Evolutionary conservation across 2,113 vertebrate genomes (phyloP).

Genomic region (Gymnobelideus leadbeateri): DNA sequence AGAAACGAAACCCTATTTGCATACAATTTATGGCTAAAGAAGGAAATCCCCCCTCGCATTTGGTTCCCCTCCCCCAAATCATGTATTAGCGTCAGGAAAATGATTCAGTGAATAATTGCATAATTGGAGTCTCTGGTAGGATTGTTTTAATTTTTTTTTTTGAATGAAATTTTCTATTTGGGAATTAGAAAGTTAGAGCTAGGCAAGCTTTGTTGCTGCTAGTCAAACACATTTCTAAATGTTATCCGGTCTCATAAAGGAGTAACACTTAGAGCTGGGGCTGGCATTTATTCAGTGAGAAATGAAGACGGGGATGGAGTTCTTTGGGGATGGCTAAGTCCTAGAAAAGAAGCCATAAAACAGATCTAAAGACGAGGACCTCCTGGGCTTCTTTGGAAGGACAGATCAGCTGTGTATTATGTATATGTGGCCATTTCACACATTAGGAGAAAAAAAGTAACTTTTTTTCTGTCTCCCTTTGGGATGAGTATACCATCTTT

Average conservation of each 20-base stretch:
- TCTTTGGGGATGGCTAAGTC: conserved; percentile 4
- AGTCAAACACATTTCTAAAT: neutral
- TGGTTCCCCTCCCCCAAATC: conserved; percentile 41
- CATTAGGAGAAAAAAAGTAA: neutral
- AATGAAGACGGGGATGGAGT: neutral
- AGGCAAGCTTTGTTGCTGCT: conserved; percentile 12
- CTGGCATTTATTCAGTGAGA: neutral
- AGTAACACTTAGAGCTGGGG: neutral
- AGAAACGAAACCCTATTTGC: conserved; percentile 80
- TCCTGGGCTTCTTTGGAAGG: conserved; percentile 71
- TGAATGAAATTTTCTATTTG: conserved; percentile 51
- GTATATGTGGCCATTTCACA: neutral
- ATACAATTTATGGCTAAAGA: conserved; percentile 85
- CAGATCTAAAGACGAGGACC: neutral
- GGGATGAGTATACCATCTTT: neutral
- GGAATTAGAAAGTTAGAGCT: conserved; percentile 65
- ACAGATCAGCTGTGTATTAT: conserved; percentile 48
- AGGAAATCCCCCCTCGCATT: conserved; percentile 77
- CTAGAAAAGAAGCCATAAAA: conserved; percentile 57
- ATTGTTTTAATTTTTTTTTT: conserved; percentile 58
- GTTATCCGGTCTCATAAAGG: neutral
- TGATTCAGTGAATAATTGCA: neutral
- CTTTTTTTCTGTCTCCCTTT: neutral
- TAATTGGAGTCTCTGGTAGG: conserved; percentile 26
- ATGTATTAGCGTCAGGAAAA: neutral